phyloP scores from a whole-genome alignment of 2,797 vertebrate species.

The Natrix natrix region DNA sequence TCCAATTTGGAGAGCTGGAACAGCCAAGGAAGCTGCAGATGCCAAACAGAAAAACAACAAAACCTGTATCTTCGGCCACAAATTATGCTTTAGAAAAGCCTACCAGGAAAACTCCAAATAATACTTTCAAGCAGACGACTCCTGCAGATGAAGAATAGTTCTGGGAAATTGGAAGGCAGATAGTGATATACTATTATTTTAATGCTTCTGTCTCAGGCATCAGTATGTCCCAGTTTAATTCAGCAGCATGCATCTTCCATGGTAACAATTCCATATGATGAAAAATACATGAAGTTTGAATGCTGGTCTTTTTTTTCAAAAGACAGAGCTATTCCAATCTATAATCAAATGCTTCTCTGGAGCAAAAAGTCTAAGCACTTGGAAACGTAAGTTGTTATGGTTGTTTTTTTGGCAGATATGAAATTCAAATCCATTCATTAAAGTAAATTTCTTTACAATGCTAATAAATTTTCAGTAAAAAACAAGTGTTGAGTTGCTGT shows the following conservation, averaged over 20 bases:
- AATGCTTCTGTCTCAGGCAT: neutral
- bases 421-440: conserved; percentile 13
- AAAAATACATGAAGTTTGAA: conserved; percentile 3
- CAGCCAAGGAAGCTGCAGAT: neutral
- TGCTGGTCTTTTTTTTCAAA: neutral
- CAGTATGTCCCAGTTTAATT: neutral
- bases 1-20: neutral
- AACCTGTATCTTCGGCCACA: neutral
- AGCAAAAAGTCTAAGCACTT: neutral
- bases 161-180: neutral
- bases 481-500: conserved; percentile 40
- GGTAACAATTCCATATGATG: conserved; percentile 1
- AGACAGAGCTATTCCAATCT: neutral
- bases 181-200: neutral
- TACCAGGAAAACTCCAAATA: neutral
- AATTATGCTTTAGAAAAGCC: neutral
- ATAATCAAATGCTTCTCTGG: neutral
- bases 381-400: neutral
- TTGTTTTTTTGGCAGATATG: neutral
- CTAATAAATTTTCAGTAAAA: conserved; percentile 38
- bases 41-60: neutral
- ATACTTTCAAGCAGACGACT: neutral
- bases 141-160: neutral
- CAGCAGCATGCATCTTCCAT: neutral
- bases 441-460: neutral